A percentile compares a stretch with the other conserved stretches of the same genome.
Evolutionary conservation across 2,888 invertebrate genomes (phyloP).

Genomic region (Acleris emargana): DNA sequence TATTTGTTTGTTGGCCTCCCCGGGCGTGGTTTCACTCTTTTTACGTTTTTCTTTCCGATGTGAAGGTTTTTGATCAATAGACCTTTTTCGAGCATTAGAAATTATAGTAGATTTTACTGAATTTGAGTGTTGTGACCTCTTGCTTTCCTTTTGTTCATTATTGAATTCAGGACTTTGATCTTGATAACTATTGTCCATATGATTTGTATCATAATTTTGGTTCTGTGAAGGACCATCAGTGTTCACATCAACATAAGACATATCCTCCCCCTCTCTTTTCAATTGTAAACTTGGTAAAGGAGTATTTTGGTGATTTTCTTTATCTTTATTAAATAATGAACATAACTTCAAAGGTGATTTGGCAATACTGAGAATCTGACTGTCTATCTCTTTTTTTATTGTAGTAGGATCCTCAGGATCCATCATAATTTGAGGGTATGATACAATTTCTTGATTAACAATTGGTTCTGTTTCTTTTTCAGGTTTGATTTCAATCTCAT

Average conservation of each 20-base stretch:
- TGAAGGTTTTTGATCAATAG: conserved; percentile 69
- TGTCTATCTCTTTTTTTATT: conserved; percentile 52
- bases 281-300: conserved; percentile 16
- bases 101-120: conserved; percentile 47
- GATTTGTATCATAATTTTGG: conserved; percentile 39
- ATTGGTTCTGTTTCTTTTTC: conserved; percentile 40
- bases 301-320: conserved; percentile 36
- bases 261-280: conserved; percentile 13
- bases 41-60: conserved; percentile 80
- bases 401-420: conserved; percentile 23
- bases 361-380: conserved; percentile 48
- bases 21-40: conserved; percentile 58
- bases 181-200: conserved; percentile 40
- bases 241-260: conserved; percentile 9
- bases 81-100: conserved; percentile 66
- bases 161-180: conserved; percentile 44
- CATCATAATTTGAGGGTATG: conserved; percentile 33
- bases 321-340: conserved; percentile 31
- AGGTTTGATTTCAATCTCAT: conserved; percentile 36
- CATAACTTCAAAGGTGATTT: conserved; percentile 49
- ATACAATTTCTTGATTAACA: conserved; percentile 33
- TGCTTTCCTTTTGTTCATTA: conserved; percentile 45
- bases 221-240: conserved; percentile 35
- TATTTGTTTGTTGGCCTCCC: conserved; percentile 49
- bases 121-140: conserved; percentile 46